phyloP scores from a whole-genome alignment of 2,797 vertebrate genomes.

The Anableps anableps region DNA sequence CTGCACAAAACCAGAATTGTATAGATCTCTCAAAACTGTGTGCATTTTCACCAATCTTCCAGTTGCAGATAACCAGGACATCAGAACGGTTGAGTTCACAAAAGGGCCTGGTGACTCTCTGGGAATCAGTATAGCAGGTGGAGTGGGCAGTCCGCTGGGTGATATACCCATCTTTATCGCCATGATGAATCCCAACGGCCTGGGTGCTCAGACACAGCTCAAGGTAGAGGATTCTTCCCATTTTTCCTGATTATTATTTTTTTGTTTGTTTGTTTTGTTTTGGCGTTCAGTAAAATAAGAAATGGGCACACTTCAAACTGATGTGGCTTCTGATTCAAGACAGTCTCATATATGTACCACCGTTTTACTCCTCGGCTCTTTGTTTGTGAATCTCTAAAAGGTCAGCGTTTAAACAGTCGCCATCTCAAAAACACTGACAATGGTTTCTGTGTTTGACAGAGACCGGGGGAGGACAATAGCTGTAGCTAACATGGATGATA shows the following conservation, averaged over 20 bases:
- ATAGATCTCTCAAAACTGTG: background rate
- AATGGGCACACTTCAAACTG: conserved; percentile 26
- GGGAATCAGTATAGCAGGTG: conserved; percentile 95
- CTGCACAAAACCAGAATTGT: background rate
- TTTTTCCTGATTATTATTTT: background rate
- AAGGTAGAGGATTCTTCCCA: conserved; percentile 76
- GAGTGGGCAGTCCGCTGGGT: conserved; percentile 93
- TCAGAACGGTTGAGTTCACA: conserved; percentile 91
- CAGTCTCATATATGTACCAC: conserved; percentile 10
- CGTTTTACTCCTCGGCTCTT: conserved; percentile 37
- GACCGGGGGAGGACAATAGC: conserved; percentile 62
- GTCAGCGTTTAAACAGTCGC: conserved; percentile 47
- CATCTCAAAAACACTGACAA: conserved; percentile 53
- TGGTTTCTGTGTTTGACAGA: conserved; percentile 55
- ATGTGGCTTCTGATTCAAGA: conserved; percentile 26
- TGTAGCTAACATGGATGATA: conserved; percentile 51
- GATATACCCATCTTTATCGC: conserved; percentile 97
- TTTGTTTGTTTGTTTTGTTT: background rate
- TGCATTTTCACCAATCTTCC: conserved; percentile 35
- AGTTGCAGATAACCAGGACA: conserved; percentile 87
- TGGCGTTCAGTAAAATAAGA: background rate
- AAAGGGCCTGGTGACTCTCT: conserved; percentile 90
- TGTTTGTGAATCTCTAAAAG: conserved; percentile 27
- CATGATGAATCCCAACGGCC: conserved; percentile 96
- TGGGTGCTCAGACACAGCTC: conserved; percentile 95